Percentiles rank a stretch among this genome's conserved stretches.
Evolutionary conservation across 2,888 invertebrate genomes (phyloP).

Genomic region (Lycocerus yunnanus): DNA sequence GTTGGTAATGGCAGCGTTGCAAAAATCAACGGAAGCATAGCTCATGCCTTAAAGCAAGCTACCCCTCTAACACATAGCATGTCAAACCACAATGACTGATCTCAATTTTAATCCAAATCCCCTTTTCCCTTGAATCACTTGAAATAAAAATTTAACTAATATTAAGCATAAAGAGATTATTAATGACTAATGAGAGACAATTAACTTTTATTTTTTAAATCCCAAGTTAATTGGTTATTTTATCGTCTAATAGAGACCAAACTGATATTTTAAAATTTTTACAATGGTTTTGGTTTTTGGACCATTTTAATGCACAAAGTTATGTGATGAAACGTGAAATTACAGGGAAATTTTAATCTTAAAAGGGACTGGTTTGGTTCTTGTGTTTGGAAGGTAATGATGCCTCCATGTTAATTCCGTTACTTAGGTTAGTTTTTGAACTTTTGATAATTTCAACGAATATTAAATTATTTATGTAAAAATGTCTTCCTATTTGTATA

Average conservation of each 20-base stretch:
- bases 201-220: not conserved
- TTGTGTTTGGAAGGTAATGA: not conserved
- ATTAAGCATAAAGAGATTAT: not conserved
- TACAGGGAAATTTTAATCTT: not conserved
- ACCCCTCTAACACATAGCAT: constrained; percentile 50
- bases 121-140: not conserved
- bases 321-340: not conserved
- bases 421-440: not conserved
- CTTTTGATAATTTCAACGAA: not conserved
- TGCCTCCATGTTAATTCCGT: not conserved
- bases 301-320: not conserved
- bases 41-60: constrained; percentile 48
- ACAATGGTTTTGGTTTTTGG: not conserved
- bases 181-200: not conserved
- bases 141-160: not conserved
- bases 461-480: constrained; percentile 16
- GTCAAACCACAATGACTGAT: constrained; percentile 50
- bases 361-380: not conserved
- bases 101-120: constrained; percentile 1
- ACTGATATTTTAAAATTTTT: not conserved
- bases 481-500: constrained; percentile 31
- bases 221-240: not conserved
- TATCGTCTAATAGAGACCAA: not conserved
- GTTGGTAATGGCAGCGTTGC: constrained; percentile 7
- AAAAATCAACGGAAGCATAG: constrained; percentile 45